Percentiles rank a stretch among this genome's conserved stretches.
These are phyloP conservation scores for Chaunax sp. DNA, from an alignment of 2,797 vertebrate species.

Conservation along the genomic window DNA sequence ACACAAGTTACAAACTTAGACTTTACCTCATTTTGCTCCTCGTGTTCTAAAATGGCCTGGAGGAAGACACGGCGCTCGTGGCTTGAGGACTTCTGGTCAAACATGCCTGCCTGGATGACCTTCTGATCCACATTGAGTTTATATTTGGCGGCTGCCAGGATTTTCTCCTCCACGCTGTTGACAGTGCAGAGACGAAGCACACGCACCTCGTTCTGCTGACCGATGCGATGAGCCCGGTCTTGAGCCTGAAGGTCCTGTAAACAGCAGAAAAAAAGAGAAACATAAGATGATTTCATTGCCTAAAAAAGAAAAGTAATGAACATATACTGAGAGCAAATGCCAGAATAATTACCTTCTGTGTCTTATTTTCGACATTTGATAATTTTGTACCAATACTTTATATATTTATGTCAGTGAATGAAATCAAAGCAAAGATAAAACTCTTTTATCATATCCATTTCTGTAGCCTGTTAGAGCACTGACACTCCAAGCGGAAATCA, in stretches of 20 bases:
- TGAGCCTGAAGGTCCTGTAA: constrained; percentile 95
- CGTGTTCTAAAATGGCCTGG: constrained; percentile 94
- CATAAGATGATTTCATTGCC: background rate
- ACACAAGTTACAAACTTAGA: background rate
- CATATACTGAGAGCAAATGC: background rate
- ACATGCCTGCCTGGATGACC: constrained; percentile 99
- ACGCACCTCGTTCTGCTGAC: constrained; percentile 96
- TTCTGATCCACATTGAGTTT: constrained; percentile 98
- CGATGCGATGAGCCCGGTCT: constrained; percentile 96
- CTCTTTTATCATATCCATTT: no score
- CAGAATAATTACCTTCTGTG: no score
- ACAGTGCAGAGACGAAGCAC: constrained; percentile 95
- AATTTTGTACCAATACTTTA: no score
- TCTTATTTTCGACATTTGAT: no score
- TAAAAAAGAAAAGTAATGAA: background rate
- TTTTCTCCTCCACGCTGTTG: constrained; percentile 98
- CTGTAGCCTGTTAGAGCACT: no score
- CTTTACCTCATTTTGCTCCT: constrained; percentile 95
- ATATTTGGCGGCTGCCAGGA: constrained; percentile 96
- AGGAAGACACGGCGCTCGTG: constrained; percentile 94
- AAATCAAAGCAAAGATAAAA: no score
- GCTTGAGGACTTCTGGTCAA: constrained; percentile 97
- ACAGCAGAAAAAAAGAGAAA: background rate
- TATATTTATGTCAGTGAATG: no score
- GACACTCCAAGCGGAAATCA: no score